phyloP scores from a whole-genome alignment of 1,140 invertebrate genomes.

The Drosophila ambigua region DNA sequence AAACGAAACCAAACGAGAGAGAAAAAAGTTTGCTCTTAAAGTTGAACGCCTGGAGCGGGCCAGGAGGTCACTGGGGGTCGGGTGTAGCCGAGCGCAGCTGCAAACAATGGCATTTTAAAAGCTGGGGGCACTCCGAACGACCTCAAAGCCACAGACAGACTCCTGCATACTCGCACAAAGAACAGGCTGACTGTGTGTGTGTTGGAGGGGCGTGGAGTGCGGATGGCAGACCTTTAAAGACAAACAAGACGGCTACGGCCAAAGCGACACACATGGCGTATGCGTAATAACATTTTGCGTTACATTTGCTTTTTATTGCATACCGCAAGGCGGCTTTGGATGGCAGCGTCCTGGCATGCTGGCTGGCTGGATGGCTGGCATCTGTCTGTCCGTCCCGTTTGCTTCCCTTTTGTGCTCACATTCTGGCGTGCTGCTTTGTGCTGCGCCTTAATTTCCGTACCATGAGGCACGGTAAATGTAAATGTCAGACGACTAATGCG shows the following conservation, averaged over 20 bases:
- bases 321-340: conserved; percentile 67
- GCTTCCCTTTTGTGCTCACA: conserved; percentile 21
- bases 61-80: conserved; percentile 53
- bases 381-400: conserved; percentile 30
- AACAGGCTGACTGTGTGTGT: background rate
- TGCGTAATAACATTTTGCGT: conserved; percentile 80
- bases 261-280: conserved; percentile 59
- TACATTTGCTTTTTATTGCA: conserved; percentile 83
- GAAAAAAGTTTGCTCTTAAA: conserved; percentile 39
- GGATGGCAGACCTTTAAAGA: conserved; percentile 56
- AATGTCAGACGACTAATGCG: conserved; percentile 73
- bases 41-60: conserved; percentile 26
- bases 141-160: conserved; percentile 32
- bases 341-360: conserved; percentile 1
- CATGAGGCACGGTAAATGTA: conserved; percentile 72
- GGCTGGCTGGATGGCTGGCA: too few species aligned
- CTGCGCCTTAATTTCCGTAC: conserved; percentile 68
- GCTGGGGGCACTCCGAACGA: conserved; percentile 44
- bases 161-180: background rate
- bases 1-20: background rate
- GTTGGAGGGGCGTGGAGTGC: background rate
- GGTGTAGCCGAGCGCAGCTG: conserved; percentile 68
- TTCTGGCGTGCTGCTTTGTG: conserved; percentile 33
- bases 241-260: conserved; percentile 45
- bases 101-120: conserved; percentile 80